Base-by-base conservation (phyloP, 2,113 vertebrate genomes). In the Xiphophorus couchianus region DNA sequence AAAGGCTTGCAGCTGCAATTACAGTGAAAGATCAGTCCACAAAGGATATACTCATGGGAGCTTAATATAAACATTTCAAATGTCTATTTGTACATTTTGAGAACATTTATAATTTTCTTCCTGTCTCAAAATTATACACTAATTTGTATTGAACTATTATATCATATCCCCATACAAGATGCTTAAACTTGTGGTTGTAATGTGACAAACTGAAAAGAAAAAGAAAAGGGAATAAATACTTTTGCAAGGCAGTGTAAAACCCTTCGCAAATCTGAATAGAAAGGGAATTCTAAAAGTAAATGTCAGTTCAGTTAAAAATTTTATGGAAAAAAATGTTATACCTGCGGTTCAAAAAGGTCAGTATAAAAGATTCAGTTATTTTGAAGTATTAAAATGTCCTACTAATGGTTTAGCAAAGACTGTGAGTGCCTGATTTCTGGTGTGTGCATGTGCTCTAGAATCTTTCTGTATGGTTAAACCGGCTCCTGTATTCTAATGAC, bases 261-360 rank as follows among this genome's bases (percentile, higher is more conserved):
- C 15, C 37, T 73, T 82, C 39, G 71, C 31, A 31, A 73, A 76
- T 62, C 12, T n/a, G 58, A 62, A 39, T 69, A 14, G 29, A 63
- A 62, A 15, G 39, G 71, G 62, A 70, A 58, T 58, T 54, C 51
- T 14, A 74, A 30, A 63, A 61, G 37, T 58, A 73, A 83, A 68
- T 84, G 64, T 66, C 67, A 70, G 22, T 28, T 62, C 22, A 31
- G 29, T 19, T 39, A 31, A 65, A 30, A 60, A 37, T 68, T 64
- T 60, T 67, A 54, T 27, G 39, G 29, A 73, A 30, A 62, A 78
- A 58, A 78, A 73, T 5, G 73, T 70, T 58, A 62, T 60, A 48
- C 17, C 42, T 39, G 33, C 27, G 72, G 33, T 67, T 76, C 74
- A 54, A 17, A 80, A 77, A 80, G 70, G 66, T 79, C 67, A 80